phyloP scores from a whole-genome alignment of 2,888 invertebrate genomes.

The Pachycephus smyrnensis region DNA sequence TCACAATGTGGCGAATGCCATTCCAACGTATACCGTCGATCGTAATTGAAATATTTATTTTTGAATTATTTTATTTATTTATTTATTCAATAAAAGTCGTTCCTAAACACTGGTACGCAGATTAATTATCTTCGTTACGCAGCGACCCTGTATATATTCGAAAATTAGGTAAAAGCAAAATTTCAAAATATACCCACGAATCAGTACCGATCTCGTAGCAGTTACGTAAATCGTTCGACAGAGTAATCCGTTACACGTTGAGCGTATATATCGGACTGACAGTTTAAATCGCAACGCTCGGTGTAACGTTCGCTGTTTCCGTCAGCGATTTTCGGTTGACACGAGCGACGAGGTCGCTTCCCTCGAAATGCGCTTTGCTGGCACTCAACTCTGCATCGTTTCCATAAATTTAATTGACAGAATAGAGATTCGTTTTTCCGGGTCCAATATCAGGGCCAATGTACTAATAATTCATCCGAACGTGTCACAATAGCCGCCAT shows the following conservation, averaged over 20 bases:
- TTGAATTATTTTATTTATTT: not conserved
- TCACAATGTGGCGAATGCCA: too few species aligned
- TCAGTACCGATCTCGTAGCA: not conserved
- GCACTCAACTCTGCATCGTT: not conserved
- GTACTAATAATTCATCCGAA: not conserved
- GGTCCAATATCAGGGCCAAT: not conserved
- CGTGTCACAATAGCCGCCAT: not conserved
- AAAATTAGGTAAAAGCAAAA: not conserved
- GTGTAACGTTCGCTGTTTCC: conserved; percentile 6
- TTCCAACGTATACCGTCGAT: not conserved
- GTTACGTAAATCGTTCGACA: not conserved
- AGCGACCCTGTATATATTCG: not conserved
- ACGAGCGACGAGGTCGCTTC: conserved; percentile 37
- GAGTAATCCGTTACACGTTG: not conserved
- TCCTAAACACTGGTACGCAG: too few species aligned
- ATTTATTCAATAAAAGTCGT: too few species aligned
- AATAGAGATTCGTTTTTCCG: not conserved
- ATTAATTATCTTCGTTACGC: too few species aligned
- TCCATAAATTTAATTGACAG: not conserved
- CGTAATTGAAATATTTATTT: not conserved
- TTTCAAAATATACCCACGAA: not conserved
- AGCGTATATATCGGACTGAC: not conserved
- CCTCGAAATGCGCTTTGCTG: conserved; percentile 13
- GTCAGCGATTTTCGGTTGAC: conserved; percentile 44
- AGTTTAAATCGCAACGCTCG: not conserved